Evolutionary conservation across 2,888 invertebrate genomes (phyloP), one percentile per base, ranked within the genome.

Genomic region (Coleophora flavipennella): DNA sequence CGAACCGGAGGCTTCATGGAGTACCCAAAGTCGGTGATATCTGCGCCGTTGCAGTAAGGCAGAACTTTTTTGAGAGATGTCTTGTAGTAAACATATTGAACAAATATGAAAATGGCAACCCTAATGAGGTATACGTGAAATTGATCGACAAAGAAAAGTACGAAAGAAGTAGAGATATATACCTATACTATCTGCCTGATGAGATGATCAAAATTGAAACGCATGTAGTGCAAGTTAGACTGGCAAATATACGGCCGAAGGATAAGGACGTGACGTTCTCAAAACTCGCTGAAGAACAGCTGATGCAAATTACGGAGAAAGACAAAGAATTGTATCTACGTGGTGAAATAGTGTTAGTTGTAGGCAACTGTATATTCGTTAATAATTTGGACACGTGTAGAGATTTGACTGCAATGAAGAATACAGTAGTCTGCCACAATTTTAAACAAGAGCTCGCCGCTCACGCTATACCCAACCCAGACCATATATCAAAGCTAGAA

Each of bases 291-390:
- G 56, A 49, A 45, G 43, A 69, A 6, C 49, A 61, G 1, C 45
- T 85, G 1, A 69, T 62, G 42, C 56, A 50, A 44, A 57, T 72
- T 1, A 65, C 68, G 0, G 68, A 69, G 1, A 52, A 50, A 10
- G 66, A 73, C 29, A 67, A 74, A n/a, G 64, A 71, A 13, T 25
- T 76, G n/a, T 72, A 69, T 37, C 50, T 86, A 45, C 71, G 69
- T 45, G 86, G 78, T 3, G 66, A 86, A 59, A 80, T 91, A 29
- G 62, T 69, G 7, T 59, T 90, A 45, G 87, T 89, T 36, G 56
- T 92, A 25, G 88, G 87, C 0, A 85, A 89, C 44, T 86, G 85
- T 1, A 58, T 92, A 29, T 91, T 91, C 84, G 72, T 92, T 1
- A 86, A 90, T 38, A 88, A 89, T 2, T 60, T 92, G 31, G 86